Evolutionary conservation across 2,888 invertebrate genomes (phyloP), one percentile per base, ranked within the genome.

Genomic region (Polydrusus cervinus): DNA sequence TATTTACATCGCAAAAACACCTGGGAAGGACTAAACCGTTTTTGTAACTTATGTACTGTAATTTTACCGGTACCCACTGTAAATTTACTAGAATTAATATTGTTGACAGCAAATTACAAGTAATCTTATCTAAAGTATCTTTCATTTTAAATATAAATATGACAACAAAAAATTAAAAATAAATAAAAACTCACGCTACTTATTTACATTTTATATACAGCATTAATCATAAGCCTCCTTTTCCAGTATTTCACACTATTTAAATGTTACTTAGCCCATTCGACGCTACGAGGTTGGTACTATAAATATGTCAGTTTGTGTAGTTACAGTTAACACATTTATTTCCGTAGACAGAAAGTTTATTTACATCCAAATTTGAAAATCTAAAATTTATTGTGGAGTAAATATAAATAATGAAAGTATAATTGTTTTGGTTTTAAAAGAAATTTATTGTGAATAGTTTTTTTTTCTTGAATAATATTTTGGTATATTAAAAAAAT

Each of bases 141-240:
- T 5, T 5, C 25, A 25, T 25, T 25, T 25, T 25, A 25, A 25
- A 25, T 3, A 25, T 5, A 25, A 25, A 25, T 25, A 14, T 2
- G 45, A 45, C 14, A 6, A 45, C 7, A 53, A 25, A 53, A 30
- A 53, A 25, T 13, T n/a, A 11, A 60, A 60, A 60, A 60, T 60
- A 64, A 64, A 64, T 16, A 64, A 30, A 34, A 14, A 0, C 5
- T 1, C 25, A 43, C 16, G n/a, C n/a, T n/a, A n/a, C n/a, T n/a
- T 64, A 71, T 71, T 64, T 71, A 71, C 55, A 55, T 11, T 13
- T 40, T 71, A 71, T 71, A 57, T 16, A 1, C 14, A n/a, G 10
- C 68, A 68, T 73, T 73, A 73, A 68, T 73, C 74, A 74, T 69
- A 74, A n/a, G 64, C 64, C 55, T 69, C 61, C 62, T 69, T 74